These are phyloP conservation scores for Calliopum simillimum DNA, from an alignment of 2,888 invertebrate genomes.

Conservation along the genomic window DNA sequence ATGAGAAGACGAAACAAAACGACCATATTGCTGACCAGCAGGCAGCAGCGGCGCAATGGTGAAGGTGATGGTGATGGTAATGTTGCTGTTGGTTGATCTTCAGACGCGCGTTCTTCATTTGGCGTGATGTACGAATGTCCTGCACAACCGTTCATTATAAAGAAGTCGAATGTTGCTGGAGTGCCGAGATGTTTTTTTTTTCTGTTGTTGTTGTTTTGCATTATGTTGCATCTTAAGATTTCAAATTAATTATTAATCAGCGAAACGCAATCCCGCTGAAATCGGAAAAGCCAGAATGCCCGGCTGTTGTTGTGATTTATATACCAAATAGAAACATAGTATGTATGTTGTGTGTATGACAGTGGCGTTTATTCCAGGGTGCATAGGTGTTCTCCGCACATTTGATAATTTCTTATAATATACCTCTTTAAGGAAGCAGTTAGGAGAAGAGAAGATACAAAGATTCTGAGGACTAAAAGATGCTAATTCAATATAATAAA, in stretches of 20 bases:
- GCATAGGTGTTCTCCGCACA: too few relatives aligned
- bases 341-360: too few relatives aligned
- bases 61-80: constrained; percentile 25
- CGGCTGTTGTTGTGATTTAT: constrained; percentile 23
- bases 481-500: too few relatives aligned
- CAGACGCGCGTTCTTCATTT: not conserved
- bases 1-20: not conserved
- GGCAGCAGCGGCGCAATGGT: constrained; percentile 1
- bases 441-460: too few relatives aligned
- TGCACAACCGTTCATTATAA: constrained; percentile 59
- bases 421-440: too few relatives aligned
- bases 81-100: constrained; percentile 49
- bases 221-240: constrained; percentile 19
- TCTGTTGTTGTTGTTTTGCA: constrained; percentile 10
- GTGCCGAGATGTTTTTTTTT: not conserved
- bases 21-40: too few relatives aligned
- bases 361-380: too few relatives aligned
- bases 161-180: constrained; percentile 50
- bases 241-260: constrained; percentile 67
- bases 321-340: not conserved
- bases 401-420: too few relatives aligned
- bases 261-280: constrained; percentile 49
- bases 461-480: too few relatives aligned
- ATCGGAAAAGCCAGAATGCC: not conserved
- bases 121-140: constrained; percentile 57